Base-by-base conservation (phyloP, 1,140 invertebrate species). In the Ostrea edulis region DNA sequence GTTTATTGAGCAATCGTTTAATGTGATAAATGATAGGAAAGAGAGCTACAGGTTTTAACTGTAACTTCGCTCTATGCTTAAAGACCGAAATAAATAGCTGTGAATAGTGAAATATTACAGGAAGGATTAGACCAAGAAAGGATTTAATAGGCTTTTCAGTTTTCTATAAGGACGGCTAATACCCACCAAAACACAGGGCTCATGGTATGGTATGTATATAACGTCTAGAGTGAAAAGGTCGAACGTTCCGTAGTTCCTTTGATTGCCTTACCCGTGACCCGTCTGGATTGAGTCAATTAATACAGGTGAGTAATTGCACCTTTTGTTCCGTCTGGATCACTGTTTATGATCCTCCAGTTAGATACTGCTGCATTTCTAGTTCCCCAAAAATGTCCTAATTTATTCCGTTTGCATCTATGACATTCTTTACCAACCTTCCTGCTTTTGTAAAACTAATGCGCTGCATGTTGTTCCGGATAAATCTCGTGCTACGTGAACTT, bases 131-230 rank as follows among this genome's bases (percentile, higher is more conserved):
- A 25, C 29, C 68, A 12, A 29, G 68, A 29, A 77, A 22, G 68
- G 68, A 77, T 77, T 77, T 77, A 77, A 77, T 77, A 77, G 29
- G 68, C 68, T 77, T 77, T 77, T 77, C 29, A 25, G 68, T 77
- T 29, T 77, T 77, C 68, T 77, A 77, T 77, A 77, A 77, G 9
- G 29, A 77, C 22, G 25, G 35, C 68, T 77, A 29, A 77, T 77
- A 77, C 68, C 25, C 25, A 77, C 68, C 68, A 77, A 35, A 29
- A 77, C 25, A 77, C 68, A 5, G 68, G 14, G 68, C 22, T 35
- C 68, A 77, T 9, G 68, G 68, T 29, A 25, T 77, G 25, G 5
- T 9, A 29, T 77, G 4, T 77, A 77, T 25, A 77, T 71, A 71
- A 17, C 35, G 25, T 12, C 25, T 77, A 9, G 9, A 12, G 29